Evolutionary conservation across 2,797 vertebrate species (phyloP), one percentile per base, ranked within the genome.

Genomic region (Lateolabrax maculatus): DNA sequence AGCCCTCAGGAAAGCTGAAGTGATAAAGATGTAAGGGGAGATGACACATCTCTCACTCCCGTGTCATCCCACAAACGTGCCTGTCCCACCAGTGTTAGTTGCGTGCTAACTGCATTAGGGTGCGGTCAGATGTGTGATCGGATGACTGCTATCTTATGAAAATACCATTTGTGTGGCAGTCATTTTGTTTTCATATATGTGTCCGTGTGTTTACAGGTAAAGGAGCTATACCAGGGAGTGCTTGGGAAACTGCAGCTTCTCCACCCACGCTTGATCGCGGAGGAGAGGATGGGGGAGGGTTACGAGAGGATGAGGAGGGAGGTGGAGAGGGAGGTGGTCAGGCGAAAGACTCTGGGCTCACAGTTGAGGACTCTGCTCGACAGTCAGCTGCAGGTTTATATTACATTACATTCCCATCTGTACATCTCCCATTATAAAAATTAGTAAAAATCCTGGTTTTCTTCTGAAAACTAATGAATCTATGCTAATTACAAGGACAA

Each of bases 171-270:
- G 52, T 41, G 27, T 60, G 39, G 10, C 31, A 18, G 3, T 25
- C 7, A 29, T 52, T 56, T 64, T 51, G 12, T 31, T 63, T 55
- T 62, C 34, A 34, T 58, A 9, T 70, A 0, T 44, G 25, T 87
- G 27, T 80, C 12, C 83, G 46, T 84, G 25, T 88, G 43, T 72
- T 7, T 77, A 19, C 81, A 99, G 98, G 96, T 98, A 1, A 97
- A 96, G 90, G 84, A 91, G 34, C 71, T 98, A 3, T 96, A 96
- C 81, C 93, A 86, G 81, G 94, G 91, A 48, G 90, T 97, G 10
- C 87, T 91, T 6, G 87, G 77, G 2, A 97, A 97, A 92, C 87
- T 95, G 9, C 77, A 84, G 52, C 88, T 86, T 0, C 94, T 99
- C 67, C 93, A 66, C 75, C 91, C 90, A 34, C 18, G 56, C 39